Base-by-base conservation (phyloP, 2,888 invertebrate genomes). In the Ophion obscuratus region DNA sequence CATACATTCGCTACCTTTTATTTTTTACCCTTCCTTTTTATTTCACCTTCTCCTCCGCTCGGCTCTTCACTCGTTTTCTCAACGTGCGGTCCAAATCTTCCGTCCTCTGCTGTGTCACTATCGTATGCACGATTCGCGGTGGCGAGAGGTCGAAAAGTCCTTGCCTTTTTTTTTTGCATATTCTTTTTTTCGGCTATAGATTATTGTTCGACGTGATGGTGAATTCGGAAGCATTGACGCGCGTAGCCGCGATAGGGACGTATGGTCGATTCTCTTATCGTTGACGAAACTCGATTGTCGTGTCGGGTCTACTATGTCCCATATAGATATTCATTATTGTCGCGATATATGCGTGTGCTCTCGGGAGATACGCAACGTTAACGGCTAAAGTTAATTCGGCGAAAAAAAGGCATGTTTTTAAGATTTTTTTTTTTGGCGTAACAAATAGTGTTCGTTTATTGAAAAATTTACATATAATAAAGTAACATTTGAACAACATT, bases 221-320 rank as follows among this genome's bases (percentile, higher is more conserved):
- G 76, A 82, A 77, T 82, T 71, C 40, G 82, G 14, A 71, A 59
- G 76, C 76, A 82, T 77, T 77, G 82, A 71, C 76, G 70, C 76
- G 71, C 70, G 82, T 62, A 47, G 47, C 36, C 76, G 76, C 82
- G 82, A 82, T 82, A 82, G 27, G 57, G 24, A 53, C 68, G 53
- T 62, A 57, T n/a, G 76, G 36, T 70, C 17, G 24, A 66, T 64
- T 75, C 75, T 77, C 64, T 82, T 77, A 82, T 77, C 82, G 71
- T 9, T 11, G 14, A 76, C 64, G 27, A 82, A 77, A 77, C 57
- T 44, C 57, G 66, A 66, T 66, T 40, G 27, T 57, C 66, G 20
- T 53, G 31, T 76, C 44, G 20, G 53, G 24, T 31, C n/a, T 36
- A 17, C 36, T 17, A 40, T 66, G 40, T 20, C 61, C 24, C 61